phyloP scores from a whole-genome alignment of 2,797 vertebrate species.

The Xenops minutus region DNA sequence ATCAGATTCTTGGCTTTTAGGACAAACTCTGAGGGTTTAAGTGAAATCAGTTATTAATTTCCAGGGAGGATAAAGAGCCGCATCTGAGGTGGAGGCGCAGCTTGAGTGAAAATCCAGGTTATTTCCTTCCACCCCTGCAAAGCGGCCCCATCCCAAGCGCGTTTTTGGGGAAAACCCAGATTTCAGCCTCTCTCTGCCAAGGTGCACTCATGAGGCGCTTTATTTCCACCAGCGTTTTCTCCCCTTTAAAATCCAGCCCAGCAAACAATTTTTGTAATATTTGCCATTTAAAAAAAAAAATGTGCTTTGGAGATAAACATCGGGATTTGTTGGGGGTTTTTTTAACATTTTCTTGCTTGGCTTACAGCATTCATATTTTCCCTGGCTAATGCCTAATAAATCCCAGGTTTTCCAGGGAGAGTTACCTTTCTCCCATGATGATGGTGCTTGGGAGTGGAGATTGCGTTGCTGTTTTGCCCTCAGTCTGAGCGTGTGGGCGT shows the following conservation, averaged over 20 bases:
- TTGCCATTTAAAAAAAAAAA: background rate
- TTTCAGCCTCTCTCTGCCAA: background rate
- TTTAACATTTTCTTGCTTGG: background rate
- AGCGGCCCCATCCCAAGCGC: fast-evolving
- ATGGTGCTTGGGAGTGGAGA: background rate
- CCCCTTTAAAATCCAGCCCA: background rate
- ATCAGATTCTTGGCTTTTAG: fast-evolving
- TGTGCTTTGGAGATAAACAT: background rate
- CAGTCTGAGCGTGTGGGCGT: background rate
- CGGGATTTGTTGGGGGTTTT: fast-evolving
- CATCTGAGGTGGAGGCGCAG: background rate
- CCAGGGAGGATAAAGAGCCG: fast-evolving
- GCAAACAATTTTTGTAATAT: too few relatives aligned
- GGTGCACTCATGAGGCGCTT: background rate
- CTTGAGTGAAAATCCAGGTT: background rate
- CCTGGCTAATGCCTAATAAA: background rate
- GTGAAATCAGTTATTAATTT: background rate
- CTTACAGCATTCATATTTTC: background rate
- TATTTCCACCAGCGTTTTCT: background rate
- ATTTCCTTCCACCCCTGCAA: background rate
- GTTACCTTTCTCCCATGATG: background rate
- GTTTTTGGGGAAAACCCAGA: background rate
- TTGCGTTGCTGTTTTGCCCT: background rate
- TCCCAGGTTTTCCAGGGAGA: background rate
- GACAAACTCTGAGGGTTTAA: background rate